Conservation (phyloP, 2,797 vertebrate species). For the Eulemur coronatus region DNA sequence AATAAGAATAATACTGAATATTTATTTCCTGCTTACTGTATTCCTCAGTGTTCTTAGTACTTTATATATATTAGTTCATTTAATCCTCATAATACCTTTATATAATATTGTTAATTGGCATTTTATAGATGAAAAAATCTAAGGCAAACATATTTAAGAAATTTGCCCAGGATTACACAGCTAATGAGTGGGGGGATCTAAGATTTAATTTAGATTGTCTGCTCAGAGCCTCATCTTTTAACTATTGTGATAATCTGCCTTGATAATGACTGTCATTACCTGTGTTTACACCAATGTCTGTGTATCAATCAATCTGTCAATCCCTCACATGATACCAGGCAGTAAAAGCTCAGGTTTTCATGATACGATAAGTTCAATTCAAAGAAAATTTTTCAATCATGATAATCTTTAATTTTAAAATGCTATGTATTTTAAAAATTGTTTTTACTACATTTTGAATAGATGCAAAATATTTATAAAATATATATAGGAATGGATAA, state of each 20-base stretch:
- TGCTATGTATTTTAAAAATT: not conserved
- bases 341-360: not conserved
- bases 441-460: not conserved
- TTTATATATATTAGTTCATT: not conserved
- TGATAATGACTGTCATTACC: not conserved
- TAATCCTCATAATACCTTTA: not conserved
- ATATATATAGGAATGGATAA: not conserved
- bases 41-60: not conserved
- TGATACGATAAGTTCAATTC: not conserved
- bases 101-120: not conserved
- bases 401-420: not conserved
- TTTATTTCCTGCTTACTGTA: not conserved
- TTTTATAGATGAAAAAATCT: not conserved
- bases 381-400: not conserved
- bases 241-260: not conserved
- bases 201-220: not conserved
- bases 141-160: not conserved
- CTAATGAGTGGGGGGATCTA: not conserved
- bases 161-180: not conserved
- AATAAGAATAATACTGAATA: not conserved
- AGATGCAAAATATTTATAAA: not conserved
- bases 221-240: not conserved
- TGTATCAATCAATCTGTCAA: not conserved
- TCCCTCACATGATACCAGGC: not conserved
- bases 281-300: not conserved